Conservation (phyloP, 2,113 vertebrate species). For the Sminthopsis crassicaudata region DNA sequence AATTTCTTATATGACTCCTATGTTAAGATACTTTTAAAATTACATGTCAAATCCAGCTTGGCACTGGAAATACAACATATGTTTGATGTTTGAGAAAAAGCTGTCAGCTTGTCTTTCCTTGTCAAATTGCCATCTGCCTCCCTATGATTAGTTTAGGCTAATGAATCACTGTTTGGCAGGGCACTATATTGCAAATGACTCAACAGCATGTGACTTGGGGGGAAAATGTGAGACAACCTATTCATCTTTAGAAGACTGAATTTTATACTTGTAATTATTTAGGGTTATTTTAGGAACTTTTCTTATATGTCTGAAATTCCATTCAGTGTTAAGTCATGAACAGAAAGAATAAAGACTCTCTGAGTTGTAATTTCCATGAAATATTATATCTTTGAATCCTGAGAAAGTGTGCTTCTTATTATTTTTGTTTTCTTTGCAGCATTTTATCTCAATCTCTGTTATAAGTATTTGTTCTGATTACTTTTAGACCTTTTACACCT, state of each 20-base stretch:
- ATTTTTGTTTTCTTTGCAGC: background rate
- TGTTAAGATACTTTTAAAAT: conserved; percentile 77
- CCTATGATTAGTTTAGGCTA: conserved; percentile 73
- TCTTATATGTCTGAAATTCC: conserved; percentile 45
- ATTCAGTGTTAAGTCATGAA: conserved; percentile 4
- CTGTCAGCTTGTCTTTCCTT: conserved; percentile 75
- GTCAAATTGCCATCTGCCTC: conserved; percentile 72
- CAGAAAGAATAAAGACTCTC: background rate
- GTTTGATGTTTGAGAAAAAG: conserved; percentile 74
- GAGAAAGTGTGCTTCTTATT: background rate
- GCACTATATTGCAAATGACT: conserved; percentile 47
- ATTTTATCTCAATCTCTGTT: background rate
- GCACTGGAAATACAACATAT: conserved; percentile 60
- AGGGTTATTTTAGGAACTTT: conserved; percentile 58
- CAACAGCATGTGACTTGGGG: conserved; percentile 19
- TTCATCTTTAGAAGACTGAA: conserved; percentile 40
- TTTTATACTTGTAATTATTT: conserved; percentile 53
- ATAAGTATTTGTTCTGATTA: background rate
- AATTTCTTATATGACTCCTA: conserved; percentile 26
- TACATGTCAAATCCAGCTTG: conserved; percentile 75
- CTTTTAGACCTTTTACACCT: background rate
- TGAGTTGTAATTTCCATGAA: conserved; percentile 24
- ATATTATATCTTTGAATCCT: background rate
- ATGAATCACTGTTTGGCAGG: conserved; percentile 69
- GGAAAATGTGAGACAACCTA: conserved; percentile 60